Conservation (phyloP, 2,797 vertebrate species). For the Cynodonichthys magdalenae region DNA sequence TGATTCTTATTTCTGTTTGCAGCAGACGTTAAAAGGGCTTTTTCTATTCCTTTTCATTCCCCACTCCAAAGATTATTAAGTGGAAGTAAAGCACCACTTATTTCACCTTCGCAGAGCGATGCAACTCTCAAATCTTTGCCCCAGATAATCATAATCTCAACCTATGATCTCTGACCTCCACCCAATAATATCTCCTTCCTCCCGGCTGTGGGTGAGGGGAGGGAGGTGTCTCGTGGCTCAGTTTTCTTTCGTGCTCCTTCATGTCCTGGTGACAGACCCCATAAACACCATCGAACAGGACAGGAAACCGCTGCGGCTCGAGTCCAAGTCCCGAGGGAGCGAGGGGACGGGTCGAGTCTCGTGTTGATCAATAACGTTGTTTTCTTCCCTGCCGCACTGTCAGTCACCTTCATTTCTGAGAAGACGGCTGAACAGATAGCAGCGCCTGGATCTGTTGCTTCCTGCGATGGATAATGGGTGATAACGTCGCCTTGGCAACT, state of each 20-base stretch:
- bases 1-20: not conserved
- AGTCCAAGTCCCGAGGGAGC: constrained; percentile 50
- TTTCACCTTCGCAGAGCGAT: not conserved
- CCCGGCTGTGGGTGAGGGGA: constrained; percentile 14
- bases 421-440: constrained; percentile 65
- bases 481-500: constrained; percentile 73
- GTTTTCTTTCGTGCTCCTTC: constrained; percentile 40
- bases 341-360: constrained; percentile 49
- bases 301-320: constrained; percentile 38
- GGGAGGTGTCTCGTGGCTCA: not conserved
- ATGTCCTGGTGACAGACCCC: constrained; percentile 61
- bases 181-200: constrained; percentile 19
- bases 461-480: constrained; percentile 65
- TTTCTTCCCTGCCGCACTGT: constrained; percentile 46
- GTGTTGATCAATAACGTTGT: constrained; percentile 73
- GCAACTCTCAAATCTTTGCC: constrained; percentile 22
- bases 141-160: constrained; percentile 32
- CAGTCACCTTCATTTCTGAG: constrained; percentile 68
- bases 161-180: constrained; percentile 40
- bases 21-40: not conserved
- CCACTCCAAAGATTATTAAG: not conserved
- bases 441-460: constrained; percentile 62
- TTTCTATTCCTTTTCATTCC: not conserved
- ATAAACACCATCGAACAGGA: constrained; percentile 64
- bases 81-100: not conserved